Evolutionary conservation across 2,797 vertebrate genomes (phyloP), one percentile per base, ranked within the genome.

Genomic region (Pygocentrus nattereri): DNA sequence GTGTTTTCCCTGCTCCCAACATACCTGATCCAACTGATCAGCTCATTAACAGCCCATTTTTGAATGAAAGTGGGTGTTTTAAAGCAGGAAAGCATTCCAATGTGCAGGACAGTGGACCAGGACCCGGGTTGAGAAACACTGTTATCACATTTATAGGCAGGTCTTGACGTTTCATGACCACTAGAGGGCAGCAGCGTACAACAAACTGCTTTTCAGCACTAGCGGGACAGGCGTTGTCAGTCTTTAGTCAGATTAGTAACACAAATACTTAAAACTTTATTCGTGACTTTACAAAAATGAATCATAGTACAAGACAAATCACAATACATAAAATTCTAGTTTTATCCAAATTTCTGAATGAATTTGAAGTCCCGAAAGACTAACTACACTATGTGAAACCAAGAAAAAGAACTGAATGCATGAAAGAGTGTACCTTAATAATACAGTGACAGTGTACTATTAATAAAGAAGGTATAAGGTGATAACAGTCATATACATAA

Each of bases 131-230:
- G n/a, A n/a, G n/a, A n/a, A n/a, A n/a, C n/a, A n/a, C n/a, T n/a
- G n/a, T n/a, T n/a, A n/a, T n/a, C n/a, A 30, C 15, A 7, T 34
- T 10, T 5, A 10, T 21, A 34, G 8, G 13, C 25, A 38, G 19
- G 31, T 12, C 34, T 21, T 65, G 62, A 65, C 10, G 30, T 58
- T 19, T 56, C 1, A 34, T 23, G 23, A 54, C 73, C 81, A 78
- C 81, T 25, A 85, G 84, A 58, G 76, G 76, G 72, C 50, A 68
- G 27, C 76, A 85, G 6, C 59, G 11, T 69, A 70, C 69, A 70
- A 85, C 1, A 59, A 74, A 59, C 34, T 18, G 21, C 31, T 18
- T 23, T 18, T 30, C 25, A 27, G 25, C 13, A 69, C 0, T 65
- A 41, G 34, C 3, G 23, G 23, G n/a, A 3, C 68, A 44, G 41